Evolutionary conservation across 2,888 invertebrate genomes (phyloP).

Genomic region (Gari tellinella): DNA sequence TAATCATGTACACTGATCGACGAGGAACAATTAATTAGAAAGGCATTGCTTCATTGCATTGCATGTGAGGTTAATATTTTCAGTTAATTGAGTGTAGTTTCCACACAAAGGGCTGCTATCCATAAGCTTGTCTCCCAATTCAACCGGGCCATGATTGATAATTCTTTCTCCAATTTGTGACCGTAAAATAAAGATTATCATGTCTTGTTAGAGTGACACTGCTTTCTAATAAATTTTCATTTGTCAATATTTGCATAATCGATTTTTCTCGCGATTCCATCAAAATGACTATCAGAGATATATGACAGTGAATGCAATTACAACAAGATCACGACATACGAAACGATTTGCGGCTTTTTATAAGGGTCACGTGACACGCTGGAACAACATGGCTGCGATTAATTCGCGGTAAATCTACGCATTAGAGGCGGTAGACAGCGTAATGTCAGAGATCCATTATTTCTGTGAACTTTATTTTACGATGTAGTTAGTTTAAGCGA

Average conservation of each 20-base stretch:
- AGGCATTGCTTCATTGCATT: conserved; percentile 1
- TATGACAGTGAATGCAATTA: conserved; percentile 62
- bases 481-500: conserved; percentile 61
- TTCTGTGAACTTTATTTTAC: conserved; percentile 61
- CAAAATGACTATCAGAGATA: conserved; percentile 42
- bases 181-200: conserved; percentile 18
- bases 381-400: conserved; percentile 62
- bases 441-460: conserved; percentile 60
- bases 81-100: neutral
- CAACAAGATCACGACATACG: conserved; percentile 50
- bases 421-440: conserved; percentile 49
- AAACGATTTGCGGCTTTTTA: conserved; percentile 59
- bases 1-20: no score
- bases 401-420: conserved; percentile 59
- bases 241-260: conserved; percentile 58
- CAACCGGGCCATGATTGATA: conserved; percentile 11
- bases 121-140: no score
- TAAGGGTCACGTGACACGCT: conserved; percentile 57
- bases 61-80: neutral
- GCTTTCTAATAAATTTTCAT: conserved; percentile 44
- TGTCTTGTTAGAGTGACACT: conserved; percentile 11
- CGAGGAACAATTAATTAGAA: conserved; percentile 5
- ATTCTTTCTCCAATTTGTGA: conserved; percentile 21
- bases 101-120: no score
- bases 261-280: conserved; percentile 46